Conservation (phyloP, 1,140 invertebrate genomes). For the Trichoplusia ni region DNA sequence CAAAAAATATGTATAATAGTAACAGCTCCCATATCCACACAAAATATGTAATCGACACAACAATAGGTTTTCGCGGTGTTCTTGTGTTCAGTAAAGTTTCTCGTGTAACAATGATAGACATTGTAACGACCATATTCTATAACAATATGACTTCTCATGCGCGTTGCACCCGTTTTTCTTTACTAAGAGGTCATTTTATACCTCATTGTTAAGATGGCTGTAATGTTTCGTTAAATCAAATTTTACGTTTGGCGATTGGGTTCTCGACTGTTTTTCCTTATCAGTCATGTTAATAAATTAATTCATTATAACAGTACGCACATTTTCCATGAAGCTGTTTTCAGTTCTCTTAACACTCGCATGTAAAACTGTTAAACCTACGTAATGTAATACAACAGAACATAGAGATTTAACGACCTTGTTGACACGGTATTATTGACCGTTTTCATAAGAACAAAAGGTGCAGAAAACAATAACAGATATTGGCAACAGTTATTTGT, state of each 20-base stretch:
- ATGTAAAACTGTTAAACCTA: no score
- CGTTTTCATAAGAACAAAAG: not conserved
- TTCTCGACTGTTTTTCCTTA: not conserved
- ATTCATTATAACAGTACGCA: no score
- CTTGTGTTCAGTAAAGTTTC: not conserved
- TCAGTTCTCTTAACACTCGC: no score
- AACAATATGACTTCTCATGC: conserved; percentile 16
- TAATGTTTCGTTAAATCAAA: not conserved
- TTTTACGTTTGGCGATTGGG: not conserved
- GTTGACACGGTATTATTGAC: not conserved
- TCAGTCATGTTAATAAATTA: no score
- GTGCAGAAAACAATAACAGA: not conserved
- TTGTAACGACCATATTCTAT: not conserved
- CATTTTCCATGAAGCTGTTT: no score
- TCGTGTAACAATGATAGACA: conserved; percentile 14
- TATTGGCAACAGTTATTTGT: conserved; percentile 8
- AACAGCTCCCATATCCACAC: not conserved
- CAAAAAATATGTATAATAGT: not conserved
- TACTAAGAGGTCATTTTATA: not conserved
- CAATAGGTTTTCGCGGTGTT: conserved; percentile 8
- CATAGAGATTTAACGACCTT: not conserved
- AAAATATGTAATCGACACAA: not conserved
- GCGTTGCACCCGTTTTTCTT: not conserved
- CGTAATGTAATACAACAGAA: no score
- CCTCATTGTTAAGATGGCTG: not conserved